Evolutionary conservation across 2,113 vertebrate species (phyloP), one percentile per base, ranked within the genome.

Genomic region (Apistogramma diplotaenia): DNA sequence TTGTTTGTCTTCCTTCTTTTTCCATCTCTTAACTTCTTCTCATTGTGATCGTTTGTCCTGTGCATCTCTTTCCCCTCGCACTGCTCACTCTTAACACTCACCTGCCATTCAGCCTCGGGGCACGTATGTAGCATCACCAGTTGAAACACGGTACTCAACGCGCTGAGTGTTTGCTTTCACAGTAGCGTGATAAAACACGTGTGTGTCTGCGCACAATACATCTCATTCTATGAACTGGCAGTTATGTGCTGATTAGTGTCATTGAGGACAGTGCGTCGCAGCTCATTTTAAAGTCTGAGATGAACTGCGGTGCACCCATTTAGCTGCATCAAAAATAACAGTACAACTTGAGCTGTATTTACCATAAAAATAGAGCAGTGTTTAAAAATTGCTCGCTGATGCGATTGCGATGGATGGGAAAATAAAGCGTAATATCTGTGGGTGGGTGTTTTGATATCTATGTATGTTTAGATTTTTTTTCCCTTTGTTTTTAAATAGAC

Each of bases 111-210:
- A 87, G 76, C 71, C 82, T 85, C 67, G 77, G 83, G 85, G 87
- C 85, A 84, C 81, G 86, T 62, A 76, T 92, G 78, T 83, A 85
- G 84, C 82, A 40, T 78, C 83, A 74, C 65, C 62, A 81, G 82
- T 61, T 9, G 21, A 75, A 70, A 81, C 78, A 59, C 31, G 54
- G 88, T 16, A 70, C 84, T 86, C 71, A 27, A 58, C 78, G 85
- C 92, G 89, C 85, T 74, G 31, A 35, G 8, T 35, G 27, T 87
- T 62, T 83, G 81, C 81, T 88, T 92, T 93, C 85, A 83, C 85
- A 87, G 82, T 86, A 61, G 70, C 8, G 1, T 82, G 87, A 89
- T 78, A 80, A 82, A 85, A 78, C 58, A 27, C 29, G 37, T 56
- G 27, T 43, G 33, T 65, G n/a, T 76, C 25, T 53, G 76, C 62